These are phyloP conservation scores for Dastarcus helophoroides DNA, from an alignment of 2,888 invertebrate genomes.

Conservation along the genomic window DNA sequence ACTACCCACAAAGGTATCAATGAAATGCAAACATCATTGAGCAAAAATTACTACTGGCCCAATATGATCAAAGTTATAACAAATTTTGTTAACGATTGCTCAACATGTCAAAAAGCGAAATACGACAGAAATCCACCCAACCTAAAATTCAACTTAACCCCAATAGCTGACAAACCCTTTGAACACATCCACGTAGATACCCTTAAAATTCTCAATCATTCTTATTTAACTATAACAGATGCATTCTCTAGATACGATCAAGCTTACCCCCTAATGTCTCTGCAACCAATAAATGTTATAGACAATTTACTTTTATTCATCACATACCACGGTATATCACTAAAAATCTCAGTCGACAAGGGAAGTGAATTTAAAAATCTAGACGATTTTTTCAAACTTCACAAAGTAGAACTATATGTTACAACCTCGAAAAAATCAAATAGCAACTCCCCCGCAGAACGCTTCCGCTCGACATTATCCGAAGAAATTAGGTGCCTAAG, in stretches of 20 bases:
- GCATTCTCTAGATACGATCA: slow-evolving; percentile 5
- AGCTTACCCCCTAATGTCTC: slow-evolving; percentile 3
- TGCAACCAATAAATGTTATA: not conserved
- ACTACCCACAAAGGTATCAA: slow-evolving; percentile 2
- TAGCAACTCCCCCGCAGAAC: slow-evolving; percentile 4
- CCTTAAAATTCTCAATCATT: not conserved
- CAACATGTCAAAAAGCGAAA: not conserved
- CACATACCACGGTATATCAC: slow-evolving; percentile 4
- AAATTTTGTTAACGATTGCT: not conserved
- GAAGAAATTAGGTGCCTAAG: slow-evolving; percentile 8
- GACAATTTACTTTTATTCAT: slow-evolving; percentile 5
- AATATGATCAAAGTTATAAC: slow-evolving; percentile 2
- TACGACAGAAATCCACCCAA: slow-evolving; percentile 6
- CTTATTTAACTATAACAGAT: slow-evolving; percentile 6
- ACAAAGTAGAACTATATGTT: slow-evolving; percentile 4
- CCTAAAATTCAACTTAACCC: slow-evolving; percentile 1
- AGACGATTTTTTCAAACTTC: slow-evolving; percentile 6
- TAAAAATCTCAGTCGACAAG: slow-evolving; percentile 1
- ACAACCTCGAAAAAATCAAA: slow-evolving; percentile 1
- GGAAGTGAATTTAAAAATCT: slow-evolving; percentile 5
- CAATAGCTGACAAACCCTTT: not conserved
- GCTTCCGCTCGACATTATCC: slow-evolving; percentile 9
- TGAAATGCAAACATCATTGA: not conserved
- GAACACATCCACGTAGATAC: not conserved
- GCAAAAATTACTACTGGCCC: not conserved